Percentiles rank a stretch among this genome's conserved stretches.
phyloP scores from a whole-genome alignment of 2,888 invertebrate species.

The Horisme vitalbata region DNA sequence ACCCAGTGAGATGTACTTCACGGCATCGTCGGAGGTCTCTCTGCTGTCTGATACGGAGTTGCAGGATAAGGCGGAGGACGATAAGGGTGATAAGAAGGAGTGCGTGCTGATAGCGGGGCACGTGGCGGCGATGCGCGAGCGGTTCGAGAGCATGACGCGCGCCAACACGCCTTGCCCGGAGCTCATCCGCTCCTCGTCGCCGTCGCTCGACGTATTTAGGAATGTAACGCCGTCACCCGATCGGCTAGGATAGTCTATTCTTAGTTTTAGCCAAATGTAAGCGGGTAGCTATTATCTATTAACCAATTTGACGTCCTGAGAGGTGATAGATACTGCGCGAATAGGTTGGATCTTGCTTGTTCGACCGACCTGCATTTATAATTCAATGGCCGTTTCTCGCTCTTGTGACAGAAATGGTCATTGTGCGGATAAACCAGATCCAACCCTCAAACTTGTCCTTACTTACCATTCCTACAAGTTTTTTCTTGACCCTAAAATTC shows the following conservation, averaged over 20 bases:
- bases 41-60: slow-evolving; percentile 58
- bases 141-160: slow-evolving; percentile 77
- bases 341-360: too few species aligned
- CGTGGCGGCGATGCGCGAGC: slow-evolving; percentile 78
- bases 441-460: too few species aligned
- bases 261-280: slow-evolving; percentile 8
- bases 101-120: slow-evolving; percentile 72
- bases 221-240: slow-evolving; percentile 68
- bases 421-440: too few species aligned
- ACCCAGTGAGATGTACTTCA: slow-evolving; percentile 70
- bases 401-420: too few species aligned
- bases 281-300: too few species aligned
- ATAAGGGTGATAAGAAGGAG: slow-evolving; percentile 50
- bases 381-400: too few species aligned
- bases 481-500: too few species aligned
- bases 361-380: too few species aligned
- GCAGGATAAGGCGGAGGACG: slow-evolving; percentile 45
- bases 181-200: slow-evolving; percentile 44
- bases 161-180: slow-evolving; percentile 71
- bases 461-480: too few species aligned
- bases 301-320: neutral
- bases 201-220: slow-evolving; percentile 54
- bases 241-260: slow-evolving; percentile 43
- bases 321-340: too few species aligned
- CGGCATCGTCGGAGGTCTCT: slow-evolving; percentile 71